Base-by-base conservation (phyloP, 2,797 vertebrate genomes). In the Syngnathus acus region DNA sequence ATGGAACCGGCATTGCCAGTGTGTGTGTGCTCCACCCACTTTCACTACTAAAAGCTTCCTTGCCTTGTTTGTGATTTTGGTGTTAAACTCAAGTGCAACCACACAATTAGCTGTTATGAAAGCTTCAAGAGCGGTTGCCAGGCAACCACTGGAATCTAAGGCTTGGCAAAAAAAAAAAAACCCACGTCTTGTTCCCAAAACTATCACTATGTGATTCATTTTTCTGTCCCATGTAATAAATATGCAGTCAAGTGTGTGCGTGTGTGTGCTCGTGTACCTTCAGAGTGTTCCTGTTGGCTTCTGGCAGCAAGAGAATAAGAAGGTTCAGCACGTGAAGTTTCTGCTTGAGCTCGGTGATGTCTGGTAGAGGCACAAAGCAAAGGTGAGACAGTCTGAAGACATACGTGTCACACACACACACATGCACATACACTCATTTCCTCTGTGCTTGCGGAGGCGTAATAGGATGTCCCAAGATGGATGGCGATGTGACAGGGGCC, bases 321-420 rank as follows among this genome's bases (percentile, higher is more conserved):
- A 95, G 91, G 73, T 96, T 95, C 26, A 96, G 88, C 73, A 95
- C 92, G 78, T 95, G 94, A 26, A 98, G 84, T 75, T 93, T 94
- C 86, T 95, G 95, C 64, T 91, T 95, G 71, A 93, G 85, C 62
- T 95, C 91, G 39, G 89, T 88, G 75, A 95, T 94, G 76, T 93
- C 95, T 97, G 68, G 5, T 68, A 50, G 26, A 60, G 19, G 61
- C 57, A 83, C 17, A 71, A 6, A 72, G 55, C 16, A 68, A 71
- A 74, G 13, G 55, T 69, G 63, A 76, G 51, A 17, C 32, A 40
- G 50, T 32, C 38, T 14, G 38, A 50, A 67, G 38, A 64, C 45
- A 68, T 39, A 68, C 50, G 71, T 14, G 61, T 65, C 53, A 58
- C 43, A 64, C 51, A 70, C 53, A 74, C n/a, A 65, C 64, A 58